phyloP scores from a whole-genome alignment of 2,113 vertebrate species.

The Hiodon alosoides region DNA sequence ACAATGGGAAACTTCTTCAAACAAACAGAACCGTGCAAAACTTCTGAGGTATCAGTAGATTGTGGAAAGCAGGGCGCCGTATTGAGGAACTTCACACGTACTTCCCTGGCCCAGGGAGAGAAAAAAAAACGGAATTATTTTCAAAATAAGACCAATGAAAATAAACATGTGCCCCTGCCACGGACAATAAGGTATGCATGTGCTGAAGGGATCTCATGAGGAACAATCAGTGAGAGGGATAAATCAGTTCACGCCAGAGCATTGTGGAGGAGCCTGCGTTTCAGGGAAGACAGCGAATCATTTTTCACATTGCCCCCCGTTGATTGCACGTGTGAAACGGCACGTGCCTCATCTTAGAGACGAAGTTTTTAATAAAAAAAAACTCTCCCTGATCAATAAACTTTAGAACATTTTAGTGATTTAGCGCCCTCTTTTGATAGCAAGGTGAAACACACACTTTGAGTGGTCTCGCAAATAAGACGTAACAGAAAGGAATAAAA shows the following conservation, averaged over 20 bases:
- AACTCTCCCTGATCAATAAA: background rate
- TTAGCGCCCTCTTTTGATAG: slow-evolving; percentile 19
- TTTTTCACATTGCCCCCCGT: background rate
- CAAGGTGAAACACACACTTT: background rate
- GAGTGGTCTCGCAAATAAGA: too few species aligned
- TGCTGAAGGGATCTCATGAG: slow-evolving; percentile 20
- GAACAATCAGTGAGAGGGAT: slow-evolving; percentile 19
- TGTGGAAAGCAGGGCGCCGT: slow-evolving; percentile 52
- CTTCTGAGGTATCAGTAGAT: slow-evolving; percentile 53
- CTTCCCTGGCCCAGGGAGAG: slow-evolving; percentile 36
- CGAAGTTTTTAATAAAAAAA: background rate
- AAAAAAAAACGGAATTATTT: slow-evolving; percentile 56
- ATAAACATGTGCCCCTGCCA: slow-evolving; percentile 41
- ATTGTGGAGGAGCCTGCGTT: background rate
- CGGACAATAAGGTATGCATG: too few species aligned
- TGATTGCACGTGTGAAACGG: background rate
- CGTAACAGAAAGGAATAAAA: too few species aligned
- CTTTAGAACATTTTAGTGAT: background rate
- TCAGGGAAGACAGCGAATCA: background rate
- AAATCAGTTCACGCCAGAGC: background rate
- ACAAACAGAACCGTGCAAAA: slow-evolving; percentile 63
- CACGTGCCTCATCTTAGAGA: background rate
- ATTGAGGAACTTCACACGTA: slow-evolving; percentile 55
- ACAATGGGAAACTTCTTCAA: slow-evolving; percentile 69
- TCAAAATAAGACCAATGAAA: slow-evolving; percentile 46